Evolutionary conservation across 2,888 invertebrate genomes (phyloP), one percentile per base, ranked within the genome.

Genomic region (Metalampra italica): DNA sequence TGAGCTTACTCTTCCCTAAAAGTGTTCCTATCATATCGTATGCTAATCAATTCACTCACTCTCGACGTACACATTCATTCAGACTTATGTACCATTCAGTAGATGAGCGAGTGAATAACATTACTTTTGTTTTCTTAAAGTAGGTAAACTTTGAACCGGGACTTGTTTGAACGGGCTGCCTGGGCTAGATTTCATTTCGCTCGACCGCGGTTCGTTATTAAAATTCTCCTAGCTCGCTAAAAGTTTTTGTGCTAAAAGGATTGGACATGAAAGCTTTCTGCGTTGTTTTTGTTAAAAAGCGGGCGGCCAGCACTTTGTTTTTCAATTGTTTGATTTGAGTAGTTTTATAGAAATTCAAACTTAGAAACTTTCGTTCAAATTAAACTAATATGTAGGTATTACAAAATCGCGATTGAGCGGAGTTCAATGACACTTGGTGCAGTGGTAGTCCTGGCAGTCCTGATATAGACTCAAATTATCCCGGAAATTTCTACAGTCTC

Each of bases 101-200:
- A 36, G n/a, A 36, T n/a, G 11, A 36, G 7, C 11, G 32, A 30
- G 34, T 51, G 59, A 63, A 73, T 72, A 77, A 71, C 63, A 66
- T 68, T 66, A 69, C 74, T 73, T 71, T 74, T 75, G 73, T 78
- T 72, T 75, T 73, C 73, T 64, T 71, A 78, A 71, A 69, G 71
- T 71, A 65, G 59, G 72, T 66, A 70, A 77, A 75, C 68, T 74
- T 72, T 36, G 65, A 59, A 55, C 59, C 47, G 58, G 63, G 62
- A 66, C 36, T 69, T 73, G 75, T 76, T 78, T 75, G 74, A 60
- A 56, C 60, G 50, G 50, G 36, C 36, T 48, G 49, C 50, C 45
- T 41, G 30, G n/a, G 49, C 48, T 58, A 48, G 50, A 42, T 51
- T 45, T 45, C 47, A 45, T 45, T 42, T 41, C 38, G 22, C 48